Conservation (phyloP, 2,113 vertebrate species). For the Corythornis cristatus region DNA sequence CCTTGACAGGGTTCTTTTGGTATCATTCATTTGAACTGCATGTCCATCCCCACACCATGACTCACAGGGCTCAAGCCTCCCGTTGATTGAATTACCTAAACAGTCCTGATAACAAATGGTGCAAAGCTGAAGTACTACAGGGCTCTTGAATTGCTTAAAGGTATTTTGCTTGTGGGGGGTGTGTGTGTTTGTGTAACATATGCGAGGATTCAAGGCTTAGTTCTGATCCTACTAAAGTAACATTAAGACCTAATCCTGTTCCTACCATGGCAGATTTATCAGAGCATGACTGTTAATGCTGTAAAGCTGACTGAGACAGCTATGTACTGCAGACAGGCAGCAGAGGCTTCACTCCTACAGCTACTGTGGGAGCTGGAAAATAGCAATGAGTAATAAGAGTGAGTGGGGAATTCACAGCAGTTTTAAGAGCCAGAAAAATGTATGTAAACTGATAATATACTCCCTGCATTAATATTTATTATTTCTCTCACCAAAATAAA, state of each 20-base stretch:
- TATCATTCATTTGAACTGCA: accelerated
- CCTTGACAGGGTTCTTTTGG: not conserved
- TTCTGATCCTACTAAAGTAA: slow-evolving; percentile 49
- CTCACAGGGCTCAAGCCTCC: not conserved
- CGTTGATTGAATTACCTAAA: not conserved
- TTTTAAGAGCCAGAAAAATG: slow-evolving; percentile 14
- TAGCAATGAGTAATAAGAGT: slow-evolving; percentile 2
- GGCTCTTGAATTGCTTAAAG: not conserved
- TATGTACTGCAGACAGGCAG: not conserved
- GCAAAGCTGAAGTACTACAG: not conserved
- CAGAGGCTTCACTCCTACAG: slow-evolving; percentile 26
- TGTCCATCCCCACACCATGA: not conserved
- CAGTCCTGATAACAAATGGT: not conserved
- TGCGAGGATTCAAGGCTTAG: not conserved
- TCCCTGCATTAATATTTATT: slow-evolving; percentile 45
- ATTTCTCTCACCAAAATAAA: slow-evolving; percentile 34
- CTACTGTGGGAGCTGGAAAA: not conserved
- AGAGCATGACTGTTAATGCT: slow-evolving; percentile 30
- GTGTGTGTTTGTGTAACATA: not conserved
- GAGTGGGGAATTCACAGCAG: slow-evolving; percentile 18
- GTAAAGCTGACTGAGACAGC: slow-evolving; percentile 30
- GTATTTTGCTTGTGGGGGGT: not conserved
- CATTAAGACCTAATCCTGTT: slow-evolving; percentile 31
- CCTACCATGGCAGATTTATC: slow-evolving; percentile 32
- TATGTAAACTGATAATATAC: slow-evolving; percentile 13